Base-by-base conservation (phyloP, 2,113 vertebrate species). In the Sylvicapra grimmia region DNA sequence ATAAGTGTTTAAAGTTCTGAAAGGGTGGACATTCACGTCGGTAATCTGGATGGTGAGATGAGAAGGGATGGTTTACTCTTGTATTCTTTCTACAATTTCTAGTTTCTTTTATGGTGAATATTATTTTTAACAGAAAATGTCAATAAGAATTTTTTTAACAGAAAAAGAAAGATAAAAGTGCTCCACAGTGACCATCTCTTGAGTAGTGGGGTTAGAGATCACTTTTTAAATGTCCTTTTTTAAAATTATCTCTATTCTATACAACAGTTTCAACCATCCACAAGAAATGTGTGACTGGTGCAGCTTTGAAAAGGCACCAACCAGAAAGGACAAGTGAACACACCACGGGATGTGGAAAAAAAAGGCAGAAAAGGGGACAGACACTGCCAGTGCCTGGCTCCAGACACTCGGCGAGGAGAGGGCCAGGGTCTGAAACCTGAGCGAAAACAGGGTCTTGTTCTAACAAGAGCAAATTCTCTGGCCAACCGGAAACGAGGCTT, bases 1-100 rank as follows among this genome's bases (percentile, higher is more conserved):
- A 18, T 0, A 18, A 47, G 12, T 2, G 15, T 15, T 13, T 58
- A 31, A 15, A 49, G 29, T 59, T 58, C 27, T 5, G 6, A 49
- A 79, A 36, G 18, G 18, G 36, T 5, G 9, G 11, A 0, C 10
- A 5, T 61, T 23, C 49, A 40, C 0, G 0, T 1, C 18, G 23
- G 59, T 25, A 2, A 36, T 49, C 63, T 9, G 49, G 47, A 27
- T 13, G 58, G 21, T 51, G 21, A 31, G 16, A 13, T 6, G 18
- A n/a, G 47, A 68, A 4, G 21, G 2, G 12, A 49, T 9, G 16
- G 23, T 86, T 75, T 86, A 31, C 53, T 59, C 82, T 7, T 40
- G 59, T 47, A 47, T 23, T 90, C 85, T 53, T 87, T 21, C 47
- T 58, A 83, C 19, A 27, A 10, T 44, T 58, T 63, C 86, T 90